Evolutionary conservation across 2,113 vertebrate genomes (phyloP), one percentile per base, ranked within the genome.

Genomic region (Plecturocebus donacophilus): DNA sequence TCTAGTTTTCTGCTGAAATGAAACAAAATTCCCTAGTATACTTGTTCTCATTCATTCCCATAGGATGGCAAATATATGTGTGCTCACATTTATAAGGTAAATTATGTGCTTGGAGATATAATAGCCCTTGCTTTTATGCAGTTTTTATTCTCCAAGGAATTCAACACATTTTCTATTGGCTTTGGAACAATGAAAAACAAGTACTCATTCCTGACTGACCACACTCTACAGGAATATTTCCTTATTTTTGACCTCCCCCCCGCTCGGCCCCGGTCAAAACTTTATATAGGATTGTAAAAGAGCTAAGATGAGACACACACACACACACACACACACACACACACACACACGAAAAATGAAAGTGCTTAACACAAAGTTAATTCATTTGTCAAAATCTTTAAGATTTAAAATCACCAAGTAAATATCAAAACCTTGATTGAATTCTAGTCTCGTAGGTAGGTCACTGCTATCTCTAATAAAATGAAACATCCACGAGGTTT

Each of bases 41-140:
- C 32, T 64, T 96, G 16, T 32, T 90, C 81, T 88, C 8, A 20
- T 84, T 90, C 61, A 82, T 93, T 97, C 92, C 84, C 95, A 83
- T 23, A 94, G 93, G 95, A 96, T 58, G 12, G 79, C 49, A n/a
- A 93, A 52, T 93, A 89, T 96, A 84, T 35, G 70, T 91, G 56
- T 76, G 61, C 47, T 90, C 96, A 81, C 70, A 97, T 93, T 96
- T 97, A 86, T 88, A 86, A 97, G 79, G 79, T 91, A 97, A 97
- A 96, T 95, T 92, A 95, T 87, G 32, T 97, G 90, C 76, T 95
- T 97, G 91, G 42, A 93, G 73, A 77, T 92, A 68, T 92, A 97
- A 97, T 97, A 97, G 83, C 17, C 79, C 32, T 85, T 87, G 42
- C 32, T 96, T 97, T 97, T 71, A 91, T 71, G 47, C 16, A 77